These are phyloP conservation scores for Saguinus midas DNA, from an alignment of 2,113 vertebrate genomes.

Conservation along the genomic window DNA sequence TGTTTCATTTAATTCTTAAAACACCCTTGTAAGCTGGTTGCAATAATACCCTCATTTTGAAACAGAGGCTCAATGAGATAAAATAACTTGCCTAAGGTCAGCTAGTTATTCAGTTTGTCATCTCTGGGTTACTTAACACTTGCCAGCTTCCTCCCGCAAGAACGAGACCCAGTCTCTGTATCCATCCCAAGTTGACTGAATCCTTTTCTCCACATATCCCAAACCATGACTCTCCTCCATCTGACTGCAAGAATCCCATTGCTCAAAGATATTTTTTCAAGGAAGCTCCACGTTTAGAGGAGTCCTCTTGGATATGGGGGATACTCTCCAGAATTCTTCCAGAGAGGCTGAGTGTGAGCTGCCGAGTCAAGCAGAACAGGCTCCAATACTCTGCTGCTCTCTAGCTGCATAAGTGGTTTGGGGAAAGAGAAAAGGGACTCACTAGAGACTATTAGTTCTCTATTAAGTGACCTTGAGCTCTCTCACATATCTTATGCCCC, in stretches of 20 bases:
- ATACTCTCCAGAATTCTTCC: background rate
- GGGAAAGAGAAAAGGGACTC: background rate
- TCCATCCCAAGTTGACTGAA: background rate
- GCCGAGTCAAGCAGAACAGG: background rate
- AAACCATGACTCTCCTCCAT: background rate
- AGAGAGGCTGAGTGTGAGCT: background rate
- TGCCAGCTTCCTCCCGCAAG: background rate
- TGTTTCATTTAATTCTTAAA: constrained; percentile 6
- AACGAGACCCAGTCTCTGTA: background rate
- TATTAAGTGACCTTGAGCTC: background rate
- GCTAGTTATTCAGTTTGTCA: background rate
- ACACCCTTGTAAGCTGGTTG: background rate
- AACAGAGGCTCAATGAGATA: background rate
- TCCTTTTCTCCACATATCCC: background rate
- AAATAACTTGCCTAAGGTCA: background rate
- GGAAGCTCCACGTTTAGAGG: background rate
- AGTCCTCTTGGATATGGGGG: background rate
- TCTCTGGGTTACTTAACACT: background rate
- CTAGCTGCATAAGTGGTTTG: background rate
- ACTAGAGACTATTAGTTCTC: background rate
- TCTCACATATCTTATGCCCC: background rate
- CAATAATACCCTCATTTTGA: background rate
- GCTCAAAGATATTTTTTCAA: background rate
- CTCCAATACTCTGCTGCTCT: background rate
- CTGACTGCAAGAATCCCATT: background rate